Percentiles rank a stretch among this genome's conserved stretches.
Conservation (phyloP, 1,140 invertebrate genomes). For the Micrasema minimum region DNA sequence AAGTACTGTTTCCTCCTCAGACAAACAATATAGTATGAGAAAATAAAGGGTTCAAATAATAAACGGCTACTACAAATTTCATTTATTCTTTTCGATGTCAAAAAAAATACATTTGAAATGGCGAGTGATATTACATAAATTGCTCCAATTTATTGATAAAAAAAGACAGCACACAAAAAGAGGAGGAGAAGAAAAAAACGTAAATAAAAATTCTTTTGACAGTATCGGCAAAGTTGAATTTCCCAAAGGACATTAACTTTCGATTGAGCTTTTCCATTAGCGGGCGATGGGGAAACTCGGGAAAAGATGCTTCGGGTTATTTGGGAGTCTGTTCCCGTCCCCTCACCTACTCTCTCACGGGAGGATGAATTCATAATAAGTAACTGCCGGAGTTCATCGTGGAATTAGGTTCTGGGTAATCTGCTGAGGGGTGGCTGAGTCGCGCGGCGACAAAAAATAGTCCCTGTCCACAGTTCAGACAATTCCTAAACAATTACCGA, state of each 20-base stretch:
- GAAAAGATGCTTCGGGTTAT: slow-evolving; percentile 47
- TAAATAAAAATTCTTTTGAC: slow-evolving; percentile 55
- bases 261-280: slow-evolving; percentile 54
- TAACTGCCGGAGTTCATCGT: slow-evolving; percentile 49
- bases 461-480: no score
- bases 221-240: slow-evolving; percentile 54
- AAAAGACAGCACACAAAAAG: slow-evolving; percentile 39
- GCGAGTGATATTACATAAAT: slow-evolving; percentile 31
- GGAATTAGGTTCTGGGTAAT: slow-evolving; percentile 50
- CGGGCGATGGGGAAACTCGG: slow-evolving; percentile 40
- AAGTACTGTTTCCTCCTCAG: no score
- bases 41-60: no score
- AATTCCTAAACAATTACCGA: no score
- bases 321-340: slow-evolving; percentile 42
- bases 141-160: slow-evolving; percentile 51
- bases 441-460: neutral
- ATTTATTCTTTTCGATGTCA: slow-evolving; percentile 20
- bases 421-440: slow-evolving; percentile 10
- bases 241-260: slow-evolving; percentile 55
- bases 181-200: slow-evolving; percentile 42
- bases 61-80: no score
- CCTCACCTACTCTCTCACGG: slow-evolving; percentile 39
- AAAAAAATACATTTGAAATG: slow-evolving; percentile 32
- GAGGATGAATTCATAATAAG: slow-evolving; percentile 53
- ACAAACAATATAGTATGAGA: no score